Evolutionary conservation across 1,140 invertebrate genomes (phyloP).

Genomic region (Heliothis subflexa): DNA sequence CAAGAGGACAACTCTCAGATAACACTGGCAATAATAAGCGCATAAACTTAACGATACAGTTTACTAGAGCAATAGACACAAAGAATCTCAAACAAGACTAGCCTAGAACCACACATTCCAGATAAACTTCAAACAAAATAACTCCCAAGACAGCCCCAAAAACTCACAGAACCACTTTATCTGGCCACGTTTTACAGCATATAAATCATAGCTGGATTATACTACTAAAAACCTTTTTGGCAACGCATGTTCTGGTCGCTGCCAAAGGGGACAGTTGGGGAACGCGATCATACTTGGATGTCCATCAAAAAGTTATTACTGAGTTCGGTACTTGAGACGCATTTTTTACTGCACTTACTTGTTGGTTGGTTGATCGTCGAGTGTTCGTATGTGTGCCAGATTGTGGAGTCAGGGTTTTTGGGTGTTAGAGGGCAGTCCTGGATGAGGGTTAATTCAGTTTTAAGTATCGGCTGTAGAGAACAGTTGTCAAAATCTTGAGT

Average conservation of each 20-base stretch:
- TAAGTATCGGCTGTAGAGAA: too few species aligned
- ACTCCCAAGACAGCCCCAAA: constrained; percentile 6
- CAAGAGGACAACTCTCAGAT: too few species aligned
- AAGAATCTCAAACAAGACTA: background rate
- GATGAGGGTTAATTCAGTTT: too few species aligned
- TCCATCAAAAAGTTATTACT: constrained; percentile 47
- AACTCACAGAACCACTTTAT: constrained; percentile 9
- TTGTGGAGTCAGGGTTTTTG: constrained; percentile 16
- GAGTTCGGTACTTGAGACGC: constrained; percentile 39
- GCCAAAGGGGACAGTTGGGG: constrained; percentile 41
- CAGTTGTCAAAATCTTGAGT: too few species aligned
- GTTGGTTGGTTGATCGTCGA: constrained; percentile 17
- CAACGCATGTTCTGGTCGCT: constrained; percentile 33
- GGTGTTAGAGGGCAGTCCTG: background rate
- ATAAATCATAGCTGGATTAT: constrained; percentile 45
- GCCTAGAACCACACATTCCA: background rate
- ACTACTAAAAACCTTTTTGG: constrained; percentile 48
- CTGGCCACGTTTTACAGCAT: constrained; percentile 23
- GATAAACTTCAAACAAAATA: constrained; percentile 17
- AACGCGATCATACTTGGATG: constrained; percentile 41
- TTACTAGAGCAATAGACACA: background rate
- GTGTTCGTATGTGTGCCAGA: constrained; percentile 21
- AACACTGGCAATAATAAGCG: too few species aligned
- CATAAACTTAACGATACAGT: background rate
- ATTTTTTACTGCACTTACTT: constrained; percentile 36